Evolutionary conservation across 2,797 vertebrate genomes (phyloP).

Genomic region (Eospalax fontanierii): DNA sequence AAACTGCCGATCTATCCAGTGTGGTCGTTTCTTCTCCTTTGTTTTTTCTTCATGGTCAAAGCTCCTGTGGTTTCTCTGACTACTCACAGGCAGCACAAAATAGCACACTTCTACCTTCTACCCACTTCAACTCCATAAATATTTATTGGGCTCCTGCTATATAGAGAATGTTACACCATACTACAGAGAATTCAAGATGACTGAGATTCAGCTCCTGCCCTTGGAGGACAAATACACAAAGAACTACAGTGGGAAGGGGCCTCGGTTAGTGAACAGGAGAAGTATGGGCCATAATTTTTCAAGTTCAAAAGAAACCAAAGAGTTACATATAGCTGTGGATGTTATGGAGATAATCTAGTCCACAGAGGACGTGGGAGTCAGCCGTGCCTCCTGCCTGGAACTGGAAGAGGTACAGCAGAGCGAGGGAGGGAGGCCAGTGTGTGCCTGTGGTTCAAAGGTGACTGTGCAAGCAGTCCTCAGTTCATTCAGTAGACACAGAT

Average conservation of each 20-base stretch:
- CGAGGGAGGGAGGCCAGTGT: not conserved
- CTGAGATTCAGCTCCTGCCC: not conserved
- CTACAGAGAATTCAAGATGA: conserved; percentile 50
- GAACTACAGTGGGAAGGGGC: not conserved
- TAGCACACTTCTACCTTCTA: conserved; percentile 5
- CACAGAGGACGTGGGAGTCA: not conserved
- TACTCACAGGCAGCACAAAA: conserved; percentile 48
- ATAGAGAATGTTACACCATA: conserved; percentile 42
- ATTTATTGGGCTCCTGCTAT: conserved; percentile 67
- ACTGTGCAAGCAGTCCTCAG: not conserved
- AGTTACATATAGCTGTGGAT: not conserved
- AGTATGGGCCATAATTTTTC: not conserved
- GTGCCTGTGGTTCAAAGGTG: not conserved
- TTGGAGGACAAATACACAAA: not conserved
- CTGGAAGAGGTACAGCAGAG: not conserved
- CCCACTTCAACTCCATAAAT: conserved; percentile 62
- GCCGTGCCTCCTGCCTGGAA: not conserved
- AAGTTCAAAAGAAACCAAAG: conserved; percentile 3
- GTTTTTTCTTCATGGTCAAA: conserved; percentile 68
- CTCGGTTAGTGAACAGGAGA: not conserved
- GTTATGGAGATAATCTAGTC: not conserved
- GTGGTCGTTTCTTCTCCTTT: not conserved
- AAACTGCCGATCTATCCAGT: conserved; percentile 71
- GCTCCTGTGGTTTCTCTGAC: conserved; percentile 38
- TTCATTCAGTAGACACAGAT: not conserved